A percentile compares a stretch with the other conserved stretches of the same genome.
These are phyloP conservation scores for Trypoxylus dichotomus DNA, from an alignment of 1,140 invertebrate genomes.

Conservation along the genomic window DNA sequence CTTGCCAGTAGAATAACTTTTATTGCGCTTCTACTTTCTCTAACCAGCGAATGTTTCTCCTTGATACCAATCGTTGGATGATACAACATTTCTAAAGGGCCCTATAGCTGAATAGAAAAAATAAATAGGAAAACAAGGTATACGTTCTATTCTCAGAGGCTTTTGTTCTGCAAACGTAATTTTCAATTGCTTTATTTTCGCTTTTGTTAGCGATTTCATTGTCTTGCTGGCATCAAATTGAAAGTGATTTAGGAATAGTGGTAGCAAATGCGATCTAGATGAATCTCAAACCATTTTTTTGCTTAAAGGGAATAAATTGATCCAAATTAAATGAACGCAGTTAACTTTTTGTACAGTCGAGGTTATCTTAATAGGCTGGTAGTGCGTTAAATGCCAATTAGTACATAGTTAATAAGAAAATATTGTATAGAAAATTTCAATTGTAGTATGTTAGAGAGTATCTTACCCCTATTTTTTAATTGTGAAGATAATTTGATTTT, in stretches of 20 bases:
- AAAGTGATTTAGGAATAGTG: background rate
- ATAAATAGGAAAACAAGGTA: background rate
- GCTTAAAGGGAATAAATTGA: no score
- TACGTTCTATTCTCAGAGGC: background rate
- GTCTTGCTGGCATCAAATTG: background rate
- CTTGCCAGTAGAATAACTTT: background rate
- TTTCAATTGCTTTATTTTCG: background rate
- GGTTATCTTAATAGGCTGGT: no score
- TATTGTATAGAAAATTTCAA: no score
- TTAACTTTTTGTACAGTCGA: no score
- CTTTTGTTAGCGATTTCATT: background rate
- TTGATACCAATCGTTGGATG: background rate
- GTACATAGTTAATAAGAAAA: no score
- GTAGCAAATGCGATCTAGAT: background rate
- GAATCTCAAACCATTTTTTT: background rate
- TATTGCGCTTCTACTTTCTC: background rate
- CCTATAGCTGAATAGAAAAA: background rate
- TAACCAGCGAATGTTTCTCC: background rate
- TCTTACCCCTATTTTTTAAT: no score
- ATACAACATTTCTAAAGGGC: background rate
- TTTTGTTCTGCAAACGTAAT: background rate
- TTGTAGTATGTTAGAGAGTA: no score
- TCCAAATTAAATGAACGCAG: no score
- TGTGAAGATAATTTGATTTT: no score
- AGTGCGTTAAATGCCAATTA: no score